A percentile compares a stretch with the other conserved stretches of the same genome.
Evolutionary conservation across 2,797 vertebrate species (phyloP).

Genomic region (Anabacerthia variegaticeps): DNA sequence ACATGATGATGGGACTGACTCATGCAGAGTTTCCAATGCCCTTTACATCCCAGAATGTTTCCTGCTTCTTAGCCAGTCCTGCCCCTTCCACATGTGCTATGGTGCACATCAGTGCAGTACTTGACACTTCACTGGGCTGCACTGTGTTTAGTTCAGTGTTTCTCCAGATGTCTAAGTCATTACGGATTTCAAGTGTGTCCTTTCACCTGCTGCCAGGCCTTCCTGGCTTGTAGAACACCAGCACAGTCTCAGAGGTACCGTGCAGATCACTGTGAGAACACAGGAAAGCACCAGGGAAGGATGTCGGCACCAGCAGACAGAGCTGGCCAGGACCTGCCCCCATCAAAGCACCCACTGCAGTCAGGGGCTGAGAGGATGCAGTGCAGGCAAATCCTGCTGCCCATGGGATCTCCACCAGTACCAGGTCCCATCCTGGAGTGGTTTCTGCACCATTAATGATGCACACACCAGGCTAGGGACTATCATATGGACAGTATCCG

Average conservation of each 20-base stretch:
- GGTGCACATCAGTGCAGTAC: not conserved
- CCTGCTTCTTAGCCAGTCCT: not conserved
- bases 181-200: not conserved
- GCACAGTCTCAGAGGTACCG: rapidly evolving
- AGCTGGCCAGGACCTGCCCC: not conserved
- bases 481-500: not conserved
- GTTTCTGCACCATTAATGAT: not conserved
- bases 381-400: not conserved
- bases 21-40: not conserved
- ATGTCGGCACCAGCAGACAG: rapidly evolving
- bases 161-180: not conserved
- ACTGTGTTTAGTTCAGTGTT: not conserved
- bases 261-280: not conserved
- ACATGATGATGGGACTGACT: not conserved
- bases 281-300: not conserved
- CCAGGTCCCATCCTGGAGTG: not conserved
- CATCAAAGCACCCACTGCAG: not conserved
- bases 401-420: not conserved
- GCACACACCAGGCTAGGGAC: rapidly evolving
- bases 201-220: not conserved
- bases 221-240: not conserved
- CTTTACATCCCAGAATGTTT: not conserved
- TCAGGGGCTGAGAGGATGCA: not conserved
- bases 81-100: not conserved
- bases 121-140: not conserved